Evolutionary conservation across 2,113 vertebrate species (phyloP), one percentile per base, ranked within the genome.

Genomic region (Emberiza fucata): DNA sequence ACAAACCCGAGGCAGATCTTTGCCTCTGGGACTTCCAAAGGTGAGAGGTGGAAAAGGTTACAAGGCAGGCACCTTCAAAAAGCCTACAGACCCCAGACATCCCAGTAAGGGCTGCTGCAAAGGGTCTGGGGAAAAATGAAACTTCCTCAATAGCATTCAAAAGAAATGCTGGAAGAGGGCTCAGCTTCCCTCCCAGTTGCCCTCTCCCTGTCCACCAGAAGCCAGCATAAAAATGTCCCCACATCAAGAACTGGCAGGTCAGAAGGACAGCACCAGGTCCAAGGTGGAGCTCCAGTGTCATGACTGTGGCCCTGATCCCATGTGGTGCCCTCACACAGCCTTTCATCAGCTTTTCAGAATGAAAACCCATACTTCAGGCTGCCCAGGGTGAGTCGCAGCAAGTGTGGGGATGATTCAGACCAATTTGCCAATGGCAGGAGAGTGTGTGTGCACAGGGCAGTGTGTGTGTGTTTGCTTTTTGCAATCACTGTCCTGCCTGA

Each of bases 211-310:
- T 22, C 39, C 28, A 42, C 21, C 60, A 63, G 51, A 50, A 90
- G 69, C 21, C 75, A 72, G 33, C 44, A 35, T 9, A 71, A 75
- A 71, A 70, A 9, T 8, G 21, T 54, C 11, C 33, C 64, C 51
- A 25, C 19, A 42, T 5, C 33, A 35, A 56, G 2, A 13, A 48
- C 37, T 86, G 86, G 31, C 69, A 28, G 24, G 53, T 47, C 50
- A 80, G 28, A 23, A 66, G 56, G 19, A 48, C 44, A 47, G 81
- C 61, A 47, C 21, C 57, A 48, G 45, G 12, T 63, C 35, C 51
- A 24, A 54, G 44, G 33, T 2, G 14, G 45, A 68, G 42, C 37
- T 48, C 24, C 0, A 0, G 47, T 2, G 27, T 18, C 31, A 57
- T 0, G 27, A 50, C 35, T 28, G 6, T 37, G 37, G 16, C n/a